These are phyloP conservation scores for Telmatochromis sp. DNA, from an alignment of 2,113 vertebrate species.

Conservation along the genomic window DNA sequence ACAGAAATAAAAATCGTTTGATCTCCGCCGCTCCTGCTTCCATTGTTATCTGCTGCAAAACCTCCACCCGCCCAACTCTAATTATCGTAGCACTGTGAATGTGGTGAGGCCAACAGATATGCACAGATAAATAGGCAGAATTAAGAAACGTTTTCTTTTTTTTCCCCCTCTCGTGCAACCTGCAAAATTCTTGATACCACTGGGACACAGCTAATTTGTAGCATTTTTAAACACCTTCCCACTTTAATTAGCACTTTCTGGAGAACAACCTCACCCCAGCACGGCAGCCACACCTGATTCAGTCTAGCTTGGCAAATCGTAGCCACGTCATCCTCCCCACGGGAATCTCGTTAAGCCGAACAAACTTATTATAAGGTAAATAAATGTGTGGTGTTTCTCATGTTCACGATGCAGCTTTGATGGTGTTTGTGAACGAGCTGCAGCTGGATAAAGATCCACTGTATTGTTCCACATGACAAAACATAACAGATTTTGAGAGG, in stretches of 20 bases:
- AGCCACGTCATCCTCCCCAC: not conserved
- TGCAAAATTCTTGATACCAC: conserved; percentile 44
- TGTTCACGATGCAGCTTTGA: not conserved
- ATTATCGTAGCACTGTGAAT: not conserved
- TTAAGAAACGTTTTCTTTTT: not conserved
- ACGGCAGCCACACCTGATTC: conserved; percentile 1
- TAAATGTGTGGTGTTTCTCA: not conserved
- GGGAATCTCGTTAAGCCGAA: not conserved
- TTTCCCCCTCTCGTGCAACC: conserved; percentile 38
- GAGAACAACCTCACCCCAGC: not conserved
- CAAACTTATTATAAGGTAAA: not conserved
- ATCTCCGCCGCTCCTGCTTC: conserved; percentile 52
- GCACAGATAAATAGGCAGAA: conserved; percentile 25
- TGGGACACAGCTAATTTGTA: conserved; percentile 54
- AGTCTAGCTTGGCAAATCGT: not conserved
- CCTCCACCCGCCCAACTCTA: not conserved
- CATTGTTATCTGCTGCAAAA: conserved; percentile 51
- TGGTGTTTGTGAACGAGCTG: not conserved
- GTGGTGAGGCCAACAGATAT: conserved; percentile 13
- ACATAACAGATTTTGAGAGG: not conserved
- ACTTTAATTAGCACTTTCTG: conserved; percentile 41
- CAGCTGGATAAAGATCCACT: not conserved
- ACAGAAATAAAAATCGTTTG: conserved; percentile 65
- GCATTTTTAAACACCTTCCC: conserved; percentile 53
- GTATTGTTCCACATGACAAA: not conserved